A percentile compares a stretch with the other conserved stretches of the same genome.
Evolutionary conservation across 1,140 invertebrate genomes (phyloP).

Genomic region (Neodiprion fabricii): DNA sequence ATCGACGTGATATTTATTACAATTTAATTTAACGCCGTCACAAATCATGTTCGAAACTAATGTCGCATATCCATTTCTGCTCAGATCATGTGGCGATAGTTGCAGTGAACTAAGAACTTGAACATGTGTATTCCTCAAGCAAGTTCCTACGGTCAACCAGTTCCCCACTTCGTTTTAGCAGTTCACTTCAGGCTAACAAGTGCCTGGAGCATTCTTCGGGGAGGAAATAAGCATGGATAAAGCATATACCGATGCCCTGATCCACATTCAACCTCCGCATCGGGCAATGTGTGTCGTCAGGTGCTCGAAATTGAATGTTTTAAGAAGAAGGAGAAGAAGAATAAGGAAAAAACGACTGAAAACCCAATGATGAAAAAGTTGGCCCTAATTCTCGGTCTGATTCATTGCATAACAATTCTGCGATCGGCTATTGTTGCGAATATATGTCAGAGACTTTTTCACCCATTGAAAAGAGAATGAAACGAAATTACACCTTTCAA

Average conservation of each 20-base stretch:
- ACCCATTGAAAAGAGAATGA: too few relatives aligned
- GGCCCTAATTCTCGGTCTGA: not conserved
- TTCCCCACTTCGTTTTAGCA: conserved; percentile 1
- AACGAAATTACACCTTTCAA: too few relatives aligned
- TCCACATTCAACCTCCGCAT: not conserved
- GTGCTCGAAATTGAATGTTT: not conserved
- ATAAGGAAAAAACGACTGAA: too few relatives aligned
- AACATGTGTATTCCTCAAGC: not conserved
- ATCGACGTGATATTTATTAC: not conserved
- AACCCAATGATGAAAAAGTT: not conserved
- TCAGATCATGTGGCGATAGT: not conserved
- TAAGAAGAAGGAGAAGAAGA: too few relatives aligned
- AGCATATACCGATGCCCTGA: not conserved
- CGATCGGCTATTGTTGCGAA: too few relatives aligned
- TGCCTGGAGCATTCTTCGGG: not conserved
- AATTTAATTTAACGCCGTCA: too few relatives aligned
- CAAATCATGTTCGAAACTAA: not conserved
- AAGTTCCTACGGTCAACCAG: conserved; percentile 1
- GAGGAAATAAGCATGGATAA: not conserved
- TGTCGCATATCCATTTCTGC: not conserved
- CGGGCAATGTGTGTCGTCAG: not conserved
- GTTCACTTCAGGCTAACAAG: not conserved
- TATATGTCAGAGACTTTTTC: too few relatives aligned
- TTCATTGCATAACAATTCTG: not conserved
- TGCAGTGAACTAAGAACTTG: not conserved